Conservation (phyloP, 2,797 vertebrate species). For the Tamandua tetradactyla region DNA sequence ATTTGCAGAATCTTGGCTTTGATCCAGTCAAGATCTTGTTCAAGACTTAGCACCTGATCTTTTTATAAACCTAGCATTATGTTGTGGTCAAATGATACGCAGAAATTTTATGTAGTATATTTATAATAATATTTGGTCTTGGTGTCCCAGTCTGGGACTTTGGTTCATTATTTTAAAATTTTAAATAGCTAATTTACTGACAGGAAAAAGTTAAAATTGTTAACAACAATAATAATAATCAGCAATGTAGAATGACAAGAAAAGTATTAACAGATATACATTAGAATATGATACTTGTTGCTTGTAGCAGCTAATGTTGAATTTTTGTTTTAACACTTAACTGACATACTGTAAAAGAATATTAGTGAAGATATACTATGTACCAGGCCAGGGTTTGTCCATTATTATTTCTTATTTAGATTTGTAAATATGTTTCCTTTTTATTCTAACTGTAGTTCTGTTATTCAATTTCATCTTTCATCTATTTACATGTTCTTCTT, state of each 20-base stretch:
- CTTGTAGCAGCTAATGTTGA: neutral
- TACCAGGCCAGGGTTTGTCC: constrained; percentile 24
- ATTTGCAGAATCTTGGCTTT: constrained; percentile 87
- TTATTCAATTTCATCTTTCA: constrained; percentile 32
- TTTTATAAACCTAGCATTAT: constrained; percentile 75
- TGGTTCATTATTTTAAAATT: constrained; percentile 50
- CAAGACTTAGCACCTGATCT: constrained; percentile 89
- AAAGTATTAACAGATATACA: constrained; percentile 21
- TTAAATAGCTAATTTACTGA: constrained; percentile 49
- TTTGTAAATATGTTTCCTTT: constrained; percentile 52
- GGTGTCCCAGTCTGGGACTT: neutral
- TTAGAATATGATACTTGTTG: constrained; percentile 11
- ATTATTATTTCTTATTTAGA: neutral
- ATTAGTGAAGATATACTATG: neutral
- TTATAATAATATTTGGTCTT: constrained; percentile 55
- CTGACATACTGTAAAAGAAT: constrained; percentile 5
- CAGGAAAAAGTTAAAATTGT: constrained; percentile 29
- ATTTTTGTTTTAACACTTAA: neutral
- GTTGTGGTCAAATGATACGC: constrained; percentile 78
- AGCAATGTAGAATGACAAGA: neutral
- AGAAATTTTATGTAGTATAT: constrained; percentile 51
- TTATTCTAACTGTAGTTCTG: neutral
- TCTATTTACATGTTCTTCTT: neutral
- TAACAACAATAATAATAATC: neutral
- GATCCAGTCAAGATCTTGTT: constrained; percentile 86